These are phyloP conservation scores for Sturmia bella DNA, from an alignment of 2,888 invertebrate species.

Conservation along the genomic window DNA sequence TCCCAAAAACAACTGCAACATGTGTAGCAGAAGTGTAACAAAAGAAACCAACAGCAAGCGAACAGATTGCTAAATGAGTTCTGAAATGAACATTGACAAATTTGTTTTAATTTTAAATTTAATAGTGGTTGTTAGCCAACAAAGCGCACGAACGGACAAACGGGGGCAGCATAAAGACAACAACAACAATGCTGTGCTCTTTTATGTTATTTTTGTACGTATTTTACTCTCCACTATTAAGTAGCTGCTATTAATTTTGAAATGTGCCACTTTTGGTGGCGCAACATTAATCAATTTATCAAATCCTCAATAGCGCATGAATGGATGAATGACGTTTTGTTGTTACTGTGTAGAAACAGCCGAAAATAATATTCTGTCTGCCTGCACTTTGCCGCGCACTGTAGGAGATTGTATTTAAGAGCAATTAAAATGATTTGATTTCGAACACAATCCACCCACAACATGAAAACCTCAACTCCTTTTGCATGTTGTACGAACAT, in stretches of 20 bases:
- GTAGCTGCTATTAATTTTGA: conserved; percentile 59
- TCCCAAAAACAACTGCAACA: conserved; percentile 5
- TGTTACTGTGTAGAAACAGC: conserved; percentile 18
- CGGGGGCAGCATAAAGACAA: neutral
- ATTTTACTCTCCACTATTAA: conserved; percentile 44
- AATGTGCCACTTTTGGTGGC: conserved; percentile 51
- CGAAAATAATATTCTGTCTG: conserved; percentile 1
- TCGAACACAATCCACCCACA: conserved; percentile 17
- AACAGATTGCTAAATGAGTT: conserved; percentile 47
- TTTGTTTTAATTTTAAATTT: conserved; percentile 61
- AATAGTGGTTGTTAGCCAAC: conserved; percentile 46
- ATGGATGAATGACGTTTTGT: neutral
- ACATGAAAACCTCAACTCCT: conserved; percentile 21
- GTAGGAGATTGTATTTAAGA: conserved; percentile 43
- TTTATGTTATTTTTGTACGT: neutral
- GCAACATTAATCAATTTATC: conserved; percentile 55
- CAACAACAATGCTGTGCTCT: conserved; percentile 3
- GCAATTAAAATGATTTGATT: conserved; percentile 60
- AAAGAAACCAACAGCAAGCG: conserved; percentile 6
- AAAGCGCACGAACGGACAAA: conserved; percentile 26
- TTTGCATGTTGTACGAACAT: conserved; percentile 10
- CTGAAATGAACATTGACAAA: conserved; percentile 58
- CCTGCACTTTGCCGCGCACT: neutral
- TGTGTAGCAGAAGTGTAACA: neutral
- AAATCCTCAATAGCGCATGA: conserved; percentile 19